phyloP scores from a whole-genome alignment of 2,888 invertebrate species.

The Lysandra coridon region DNA sequence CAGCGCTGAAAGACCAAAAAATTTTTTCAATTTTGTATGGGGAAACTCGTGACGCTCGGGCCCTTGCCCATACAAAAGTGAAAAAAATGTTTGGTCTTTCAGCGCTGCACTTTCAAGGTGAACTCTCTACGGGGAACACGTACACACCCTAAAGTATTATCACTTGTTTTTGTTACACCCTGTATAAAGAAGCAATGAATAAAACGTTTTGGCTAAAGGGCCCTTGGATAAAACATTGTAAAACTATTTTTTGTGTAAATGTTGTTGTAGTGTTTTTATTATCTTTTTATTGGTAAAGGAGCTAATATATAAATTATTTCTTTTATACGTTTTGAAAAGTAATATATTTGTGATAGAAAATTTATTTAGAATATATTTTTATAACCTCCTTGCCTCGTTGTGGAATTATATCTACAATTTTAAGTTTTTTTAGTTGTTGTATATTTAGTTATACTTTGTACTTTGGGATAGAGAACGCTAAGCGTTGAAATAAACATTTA shows the following conservation, averaged over 20 bases:
- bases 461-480: slow-evolving; percentile 3
- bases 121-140: no score
- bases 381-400: background rate
- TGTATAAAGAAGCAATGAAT: no score
- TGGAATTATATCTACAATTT: background rate
- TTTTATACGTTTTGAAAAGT: background rate
- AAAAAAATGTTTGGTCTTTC: no score
- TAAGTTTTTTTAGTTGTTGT: slow-evolving; percentile 10
- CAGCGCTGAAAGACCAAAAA: no score
- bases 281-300: background rate
- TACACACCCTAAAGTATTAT: no score
- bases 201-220: background rate
- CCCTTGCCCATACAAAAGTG: no score
- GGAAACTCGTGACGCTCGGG: no score
- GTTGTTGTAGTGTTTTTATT: background rate
- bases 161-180: no score
- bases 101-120: no score
- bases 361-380: slow-evolving; percentile 10
- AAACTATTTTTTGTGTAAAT: no score
- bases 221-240: background rate
- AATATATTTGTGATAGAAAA: background rate
- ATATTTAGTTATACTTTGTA: background rate
- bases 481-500: slow-evolving; percentile 2
- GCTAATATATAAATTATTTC: background rate
- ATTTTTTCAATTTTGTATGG: no score